Percentiles rank a stretch among this genome's conserved stretches.
phyloP scores from a whole-genome alignment of 2,888 invertebrate species.

The Cephus spinipes region DNA sequence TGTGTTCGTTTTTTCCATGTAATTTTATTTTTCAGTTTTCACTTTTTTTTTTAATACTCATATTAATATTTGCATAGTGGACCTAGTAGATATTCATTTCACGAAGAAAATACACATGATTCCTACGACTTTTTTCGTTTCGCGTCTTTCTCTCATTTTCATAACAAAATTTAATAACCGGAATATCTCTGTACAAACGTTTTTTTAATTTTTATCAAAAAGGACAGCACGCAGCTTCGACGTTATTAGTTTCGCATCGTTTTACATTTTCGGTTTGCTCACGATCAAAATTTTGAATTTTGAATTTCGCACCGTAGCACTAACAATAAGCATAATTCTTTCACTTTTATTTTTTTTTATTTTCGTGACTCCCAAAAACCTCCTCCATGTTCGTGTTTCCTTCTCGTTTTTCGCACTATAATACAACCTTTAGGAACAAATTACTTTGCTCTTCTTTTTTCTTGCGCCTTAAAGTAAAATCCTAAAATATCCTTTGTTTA shows the following conservation, averaged over 20 bases:
- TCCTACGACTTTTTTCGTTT: constrained; percentile 44
- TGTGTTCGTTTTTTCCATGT: background rate
- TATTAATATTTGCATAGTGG: constrained; percentile 58
- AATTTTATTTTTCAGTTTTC: constrained; percentile 11
- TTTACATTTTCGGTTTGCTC: constrained; percentile 30
- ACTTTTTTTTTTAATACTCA: constrained; percentile 51
- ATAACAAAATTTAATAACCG: constrained; percentile 67
- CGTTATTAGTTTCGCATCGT: constrained; percentile 9
- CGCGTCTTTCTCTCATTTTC: constrained; percentile 31
- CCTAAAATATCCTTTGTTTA: constrained; percentile 49
- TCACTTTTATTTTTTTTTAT: constrained; percentile 24
- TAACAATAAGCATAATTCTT: constrained; percentile 16
- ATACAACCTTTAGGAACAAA: constrained; percentile 58
- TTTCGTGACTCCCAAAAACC: constrained; percentile 31
- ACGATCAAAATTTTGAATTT: constrained; percentile 65
- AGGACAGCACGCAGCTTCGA: constrained; percentile 52
- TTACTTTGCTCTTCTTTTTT: constrained; percentile 53
- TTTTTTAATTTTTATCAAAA: constrained; percentile 57
- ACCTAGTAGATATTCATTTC: constrained; percentile 54
- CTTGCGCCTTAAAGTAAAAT: constrained; percentile 52
- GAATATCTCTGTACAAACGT: constrained; percentile 67
- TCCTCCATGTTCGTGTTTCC: background rate
- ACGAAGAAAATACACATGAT: constrained; percentile 67
- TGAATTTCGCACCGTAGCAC: constrained; percentile 44
- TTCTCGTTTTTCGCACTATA: constrained; percentile 14